These are phyloP conservation scores for Lasioglossum marginatum DNA, from an alignment of 2,888 invertebrate genomes.

Conservation along the genomic window DNA sequence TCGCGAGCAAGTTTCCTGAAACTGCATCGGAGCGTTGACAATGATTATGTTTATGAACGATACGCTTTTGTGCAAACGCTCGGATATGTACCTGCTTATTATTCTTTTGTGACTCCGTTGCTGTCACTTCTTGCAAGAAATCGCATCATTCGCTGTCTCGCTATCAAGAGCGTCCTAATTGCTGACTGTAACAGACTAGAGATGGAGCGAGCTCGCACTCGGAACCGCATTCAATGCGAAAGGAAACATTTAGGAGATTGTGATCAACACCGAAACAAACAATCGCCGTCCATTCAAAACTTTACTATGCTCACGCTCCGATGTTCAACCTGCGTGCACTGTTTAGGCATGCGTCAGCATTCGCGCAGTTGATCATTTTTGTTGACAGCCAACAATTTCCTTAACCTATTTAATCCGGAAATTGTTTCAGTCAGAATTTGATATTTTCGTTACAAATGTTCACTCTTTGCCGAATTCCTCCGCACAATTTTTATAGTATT, in stretches of 20 bases:
- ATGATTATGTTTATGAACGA: not conserved
- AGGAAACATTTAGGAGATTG: slow-evolving; percentile 26
- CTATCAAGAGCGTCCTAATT: not conserved
- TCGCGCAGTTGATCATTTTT: not conserved
- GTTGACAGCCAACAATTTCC: not conserved
- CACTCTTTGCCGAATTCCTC: not conserved
- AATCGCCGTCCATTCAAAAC: slow-evolving; percentile 56
- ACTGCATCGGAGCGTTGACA: not conserved
- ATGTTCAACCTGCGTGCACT: not conserved
- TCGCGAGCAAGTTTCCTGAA: not conserved
- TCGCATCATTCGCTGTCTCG: not conserved
- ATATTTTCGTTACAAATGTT: not conserved
- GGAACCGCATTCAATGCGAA: slow-evolving; percentile 14
- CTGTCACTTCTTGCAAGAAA: not conserved
- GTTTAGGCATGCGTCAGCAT: not conserved
- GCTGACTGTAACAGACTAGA: not conserved
- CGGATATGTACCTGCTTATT: not conserved
- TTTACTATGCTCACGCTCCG: slow-evolving; percentile 5
- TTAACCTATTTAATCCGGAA: not conserved
- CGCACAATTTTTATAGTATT: not conserved
- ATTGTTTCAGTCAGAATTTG: not conserved
- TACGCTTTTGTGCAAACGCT: not conserved
- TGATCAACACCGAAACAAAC: slow-evolving; percentile 32
- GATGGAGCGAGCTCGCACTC: not conserved
- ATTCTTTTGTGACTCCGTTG: not conserved